These are phyloP conservation scores for Synanthedon andrenaeformis DNA, from an alignment of 2,888 invertebrate species.

Conservation along the genomic window DNA sequence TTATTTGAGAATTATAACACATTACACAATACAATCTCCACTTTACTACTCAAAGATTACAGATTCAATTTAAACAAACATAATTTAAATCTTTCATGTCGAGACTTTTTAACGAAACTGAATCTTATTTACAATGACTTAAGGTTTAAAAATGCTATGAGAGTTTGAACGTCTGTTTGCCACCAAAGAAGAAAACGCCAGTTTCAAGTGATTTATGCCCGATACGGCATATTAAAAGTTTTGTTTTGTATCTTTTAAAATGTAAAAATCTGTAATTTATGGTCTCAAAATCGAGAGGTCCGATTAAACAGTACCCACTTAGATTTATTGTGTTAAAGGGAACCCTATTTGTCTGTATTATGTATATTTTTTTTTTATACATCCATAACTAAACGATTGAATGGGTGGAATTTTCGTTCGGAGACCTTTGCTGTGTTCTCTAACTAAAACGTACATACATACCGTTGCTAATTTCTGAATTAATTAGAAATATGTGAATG, in stretches of 20 bases:
- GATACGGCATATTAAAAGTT: conserved; percentile 66
- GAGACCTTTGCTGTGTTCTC: too few relatives aligned
- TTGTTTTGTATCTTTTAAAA: conserved; percentile 58
- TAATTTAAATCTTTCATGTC: too few relatives aligned
- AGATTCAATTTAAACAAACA: conserved; percentile 8
- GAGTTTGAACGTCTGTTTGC: conserved; percentile 18
- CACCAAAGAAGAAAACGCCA: conserved; percentile 65
- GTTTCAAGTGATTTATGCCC: conserved; percentile 63
- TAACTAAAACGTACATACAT: too few relatives aligned
- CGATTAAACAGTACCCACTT: conserved; percentile 63
- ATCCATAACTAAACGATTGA: too few relatives aligned
- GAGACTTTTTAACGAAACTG: too few relatives aligned
- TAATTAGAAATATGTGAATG: too few relatives aligned
- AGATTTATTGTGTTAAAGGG: conserved; percentile 52
- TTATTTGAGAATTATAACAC: conserved; percentile 40
- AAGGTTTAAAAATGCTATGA: too few relatives aligned
- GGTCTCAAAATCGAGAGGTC: conserved; percentile 62
- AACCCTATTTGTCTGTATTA: conserved; percentile 44
- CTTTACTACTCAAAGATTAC: conserved; percentile 10
- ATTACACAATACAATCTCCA: conserved; percentile 8
- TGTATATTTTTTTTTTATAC: conserved; percentile 2
- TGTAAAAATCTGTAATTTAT: conserved; percentile 69
- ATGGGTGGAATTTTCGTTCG: too few relatives aligned
- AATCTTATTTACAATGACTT: too few relatives aligned
- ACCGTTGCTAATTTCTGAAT: too few relatives aligned